Percentiles rank a stretch among this genome's conserved stretches.
phyloP scores from a whole-genome alignment of 2,113 vertebrate genomes.

The Excalfactoria chinensis region DNA sequence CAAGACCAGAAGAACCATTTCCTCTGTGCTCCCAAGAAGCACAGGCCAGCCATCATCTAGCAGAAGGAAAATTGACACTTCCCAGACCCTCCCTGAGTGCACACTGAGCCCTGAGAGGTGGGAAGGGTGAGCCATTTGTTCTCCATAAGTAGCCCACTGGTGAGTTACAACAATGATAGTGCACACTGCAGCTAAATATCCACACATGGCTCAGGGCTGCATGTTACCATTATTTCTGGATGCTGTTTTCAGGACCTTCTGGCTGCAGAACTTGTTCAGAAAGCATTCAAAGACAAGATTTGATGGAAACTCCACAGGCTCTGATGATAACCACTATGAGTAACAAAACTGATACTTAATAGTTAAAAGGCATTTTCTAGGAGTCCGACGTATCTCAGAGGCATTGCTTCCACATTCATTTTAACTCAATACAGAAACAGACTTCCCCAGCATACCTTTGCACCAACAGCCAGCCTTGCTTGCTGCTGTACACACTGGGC shows the following conservation, averaged over 20 bases:
- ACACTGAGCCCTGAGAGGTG: neutral
- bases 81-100: neutral
- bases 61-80: neutral
- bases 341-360: neutral
- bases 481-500: neutral
- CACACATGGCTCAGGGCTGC: neutral
- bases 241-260: neutral
- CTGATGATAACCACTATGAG: neutral
- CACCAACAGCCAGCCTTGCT: neutral
- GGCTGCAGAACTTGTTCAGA: neutral
- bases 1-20: neutral
- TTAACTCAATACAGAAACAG: neutral
- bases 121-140: neutral
- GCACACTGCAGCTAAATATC: neutral
- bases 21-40: neutral
- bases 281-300: neutral
- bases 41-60: neutral
- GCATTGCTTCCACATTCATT: neutral
- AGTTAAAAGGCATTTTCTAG: neutral
- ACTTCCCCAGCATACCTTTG: neutral
- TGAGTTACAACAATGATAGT: neutral
- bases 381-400: neutral
- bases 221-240: neutral
- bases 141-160: neutral
- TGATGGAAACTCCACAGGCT: neutral